Base-by-base conservation (phyloP, 2,888 invertebrate genomes). In the Apodemia duryi region DNA sequence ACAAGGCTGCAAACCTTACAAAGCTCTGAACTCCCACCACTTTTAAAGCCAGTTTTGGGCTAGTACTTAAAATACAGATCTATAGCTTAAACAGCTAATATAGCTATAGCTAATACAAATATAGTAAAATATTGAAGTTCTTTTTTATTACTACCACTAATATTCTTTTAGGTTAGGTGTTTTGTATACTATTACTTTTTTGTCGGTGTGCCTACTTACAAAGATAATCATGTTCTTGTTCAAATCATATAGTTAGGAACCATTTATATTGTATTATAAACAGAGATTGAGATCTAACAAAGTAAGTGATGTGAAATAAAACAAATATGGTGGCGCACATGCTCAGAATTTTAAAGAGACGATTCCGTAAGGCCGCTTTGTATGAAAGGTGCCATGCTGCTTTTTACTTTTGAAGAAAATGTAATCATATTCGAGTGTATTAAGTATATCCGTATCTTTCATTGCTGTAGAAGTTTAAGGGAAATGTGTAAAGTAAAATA, bases 231-330 rank as follows among this genome's bases (percentile, higher is more conserved):
- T 29, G 28, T 61, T 61, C 35, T 61, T 60, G 64, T 61, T 38
- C 41, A 32, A 46, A 46, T 46, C 43, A 46, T 29, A 49, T 63
- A 49, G 61, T 64, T 54, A 63, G 62, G 64, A 54, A 49, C 61
- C 46, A 38, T 65, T 46, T 46, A 46, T 52, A 61, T 63, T 68
- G 85, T 86, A 88, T 87, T 86, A 85, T 80, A 86, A 85, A 75
- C 74, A 77, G 74, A 84, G 88, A 89, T 89, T 83, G 83, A 86
- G 83, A 89, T 89, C 88, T 86, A 83, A 84, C 85, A 76, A 77
- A 75, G 81, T 60, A 64, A 82, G 81, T 85, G 85, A 88, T 88
- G 83, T 82, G 82, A 85, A 86, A 88, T 88, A 84, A 86, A 85
- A 88, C 89, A 86, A 87, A 89, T 90, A 91, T 86, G 87, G 88